These are phyloP conservation scores for Trypoxylon attenuatum DNA, from an alignment of 2,888 invertebrate species.

Conservation along the genomic window DNA sequence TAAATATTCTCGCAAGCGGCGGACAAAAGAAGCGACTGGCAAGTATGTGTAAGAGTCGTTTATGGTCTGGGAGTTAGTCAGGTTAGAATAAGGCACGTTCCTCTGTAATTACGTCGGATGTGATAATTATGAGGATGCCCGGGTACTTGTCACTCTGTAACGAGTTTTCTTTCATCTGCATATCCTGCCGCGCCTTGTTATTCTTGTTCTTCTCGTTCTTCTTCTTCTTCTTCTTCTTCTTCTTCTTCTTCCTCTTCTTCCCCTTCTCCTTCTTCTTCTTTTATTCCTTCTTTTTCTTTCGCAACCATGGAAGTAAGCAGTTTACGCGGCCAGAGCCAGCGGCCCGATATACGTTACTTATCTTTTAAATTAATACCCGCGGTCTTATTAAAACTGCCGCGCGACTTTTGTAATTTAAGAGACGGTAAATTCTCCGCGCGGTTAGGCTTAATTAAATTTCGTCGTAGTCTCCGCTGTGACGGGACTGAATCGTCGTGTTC, in stretches of 20 bases:
- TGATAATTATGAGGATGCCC: slow-evolving; percentile 59
- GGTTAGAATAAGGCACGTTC: slow-evolving; percentile 60
- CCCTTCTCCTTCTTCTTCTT: too few species aligned
- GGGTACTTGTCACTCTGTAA: slow-evolving; percentile 58
- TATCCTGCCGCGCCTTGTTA: slow-evolving; percentile 43
- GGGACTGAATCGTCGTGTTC: not conserved
- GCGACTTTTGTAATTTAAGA: slow-evolving; percentile 19
- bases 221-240: too few species aligned
- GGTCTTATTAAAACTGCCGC: slow-evolving; percentile 30
- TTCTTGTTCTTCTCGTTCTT: slow-evolving; percentile 34
- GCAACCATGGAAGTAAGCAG: slow-evolving; percentile 45
- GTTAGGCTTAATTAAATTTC: slow-evolving; percentile 30
- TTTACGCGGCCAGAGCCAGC: slow-evolving; percentile 36
- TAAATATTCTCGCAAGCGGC: slow-evolving; percentile 35
- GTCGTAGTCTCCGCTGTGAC: not conserved
- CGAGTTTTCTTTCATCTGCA: slow-evolving; percentile 60
- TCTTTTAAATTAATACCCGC: slow-evolving; percentile 48
- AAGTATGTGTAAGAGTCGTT: slow-evolving; percentile 42
- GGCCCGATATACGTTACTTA: slow-evolving; percentile 38
- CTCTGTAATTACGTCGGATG: slow-evolving; percentile 59
- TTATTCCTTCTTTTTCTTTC: too few species aligned
- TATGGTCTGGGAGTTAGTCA: slow-evolving; percentile 48
- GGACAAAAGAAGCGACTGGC: slow-evolving; percentile 37
- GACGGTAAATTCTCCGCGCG: slow-evolving; percentile 18
- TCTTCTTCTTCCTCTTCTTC: too few species aligned